A percentile compares a stretch with the other conserved stretches of the same genome.
These are phyloP conservation scores for Drosophila macrospina DNA, from an alignment of 2,888 invertebrate genomes.

Conservation along the genomic window DNA sequence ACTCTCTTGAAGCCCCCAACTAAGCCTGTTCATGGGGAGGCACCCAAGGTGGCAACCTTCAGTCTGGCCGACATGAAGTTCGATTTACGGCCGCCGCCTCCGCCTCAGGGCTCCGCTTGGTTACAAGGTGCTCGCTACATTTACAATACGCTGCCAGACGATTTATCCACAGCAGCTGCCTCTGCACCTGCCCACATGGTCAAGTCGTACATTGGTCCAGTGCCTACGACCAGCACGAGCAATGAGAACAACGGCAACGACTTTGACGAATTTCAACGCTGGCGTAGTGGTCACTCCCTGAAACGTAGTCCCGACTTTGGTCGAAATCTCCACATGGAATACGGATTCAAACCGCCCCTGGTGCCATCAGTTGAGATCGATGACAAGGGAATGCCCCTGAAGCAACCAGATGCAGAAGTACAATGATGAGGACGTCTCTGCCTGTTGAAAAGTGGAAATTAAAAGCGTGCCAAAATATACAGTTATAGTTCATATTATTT, in stretches of 20 bases:
- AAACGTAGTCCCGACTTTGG: constrained; percentile 87
- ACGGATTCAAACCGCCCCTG: constrained; percentile 93
- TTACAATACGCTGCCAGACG: constrained; percentile 82
- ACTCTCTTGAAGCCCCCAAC: constrained; percentile 45
- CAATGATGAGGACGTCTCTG: constrained; percentile 24
- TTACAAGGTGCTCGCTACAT: constrained; percentile 78
- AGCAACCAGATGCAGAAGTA: constrained; percentile 51
- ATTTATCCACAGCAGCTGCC: constrained; percentile 72
- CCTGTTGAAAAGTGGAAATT: constrained; percentile 6
- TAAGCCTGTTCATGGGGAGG: constrained; percentile 58
- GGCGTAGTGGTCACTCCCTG: constrained; percentile 86
- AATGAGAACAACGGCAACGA: constrained; percentile 52
- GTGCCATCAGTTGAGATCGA: constrained; percentile 93
- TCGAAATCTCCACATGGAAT: constrained; percentile 90
- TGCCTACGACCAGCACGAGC: constrained; percentile 51
- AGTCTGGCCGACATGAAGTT: constrained; percentile 76
- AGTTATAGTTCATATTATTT: constrained; percentile 68
- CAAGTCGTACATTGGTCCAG: constrained; percentile 73
- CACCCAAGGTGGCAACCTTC: constrained; percentile 63
- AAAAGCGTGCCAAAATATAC: constrained; percentile 74
- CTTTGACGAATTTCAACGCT: constrained; percentile 81
- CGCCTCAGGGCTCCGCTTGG: constrained; percentile 73
- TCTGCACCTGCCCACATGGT: constrained; percentile 87
- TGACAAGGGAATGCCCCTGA: constrained; percentile 89
- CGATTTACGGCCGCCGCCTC: constrained; percentile 79